A percentile compares a stretch with the other conserved stretches of the same genome.
phyloP scores from a whole-genome alignment of 1,140 invertebrate genomes.

The Drosophila malerkotliana region DNA sequence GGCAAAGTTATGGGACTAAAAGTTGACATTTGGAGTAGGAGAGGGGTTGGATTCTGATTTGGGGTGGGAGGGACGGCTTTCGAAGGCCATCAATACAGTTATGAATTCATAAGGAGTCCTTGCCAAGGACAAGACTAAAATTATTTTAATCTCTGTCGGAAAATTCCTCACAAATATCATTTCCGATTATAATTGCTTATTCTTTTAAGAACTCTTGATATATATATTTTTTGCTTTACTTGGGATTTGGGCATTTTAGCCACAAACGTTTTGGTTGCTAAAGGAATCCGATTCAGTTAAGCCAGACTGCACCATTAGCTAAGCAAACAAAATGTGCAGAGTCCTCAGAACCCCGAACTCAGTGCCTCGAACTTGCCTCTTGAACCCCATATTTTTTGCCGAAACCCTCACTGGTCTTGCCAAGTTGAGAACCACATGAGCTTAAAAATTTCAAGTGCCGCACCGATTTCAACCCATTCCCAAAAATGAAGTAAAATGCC shows the following conservation, averaged over 20 bases:
- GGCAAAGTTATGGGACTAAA: slow-evolving; percentile 54
- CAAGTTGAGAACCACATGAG: slow-evolving; percentile 28
- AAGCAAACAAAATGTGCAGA: slow-evolving; percentile 32
- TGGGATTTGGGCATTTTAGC: background rate
- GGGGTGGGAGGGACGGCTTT: background rate
- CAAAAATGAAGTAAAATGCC: slow-evolving; percentile 56
- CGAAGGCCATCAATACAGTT: slow-evolving; percentile 10
- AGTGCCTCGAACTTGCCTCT: too few species aligned
- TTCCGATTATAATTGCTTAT: background rate
- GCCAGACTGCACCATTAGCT: slow-evolving; percentile 35
- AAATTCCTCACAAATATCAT: too few species aligned
- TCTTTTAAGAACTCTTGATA: background rate
- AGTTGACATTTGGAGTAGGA: slow-evolving; percentile 51
- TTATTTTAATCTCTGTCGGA: background rate
- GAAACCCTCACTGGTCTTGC: background rate
- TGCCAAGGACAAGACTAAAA: background rate
- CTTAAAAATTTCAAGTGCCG: slow-evolving; percentile 43
- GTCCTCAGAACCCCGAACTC: background rate
- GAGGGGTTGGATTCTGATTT: background rate
- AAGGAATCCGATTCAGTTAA: slow-evolving; percentile 14
- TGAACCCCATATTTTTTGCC: background rate
- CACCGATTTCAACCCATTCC: slow-evolving; percentile 8
- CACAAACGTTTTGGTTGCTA: slow-evolving; percentile 23
- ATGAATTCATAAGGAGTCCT: background rate
- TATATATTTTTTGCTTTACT: background rate